Evolutionary conservation across 2,888 invertebrate genomes (phyloP).

Genomic region (Neoscelio sp.): DNA sequence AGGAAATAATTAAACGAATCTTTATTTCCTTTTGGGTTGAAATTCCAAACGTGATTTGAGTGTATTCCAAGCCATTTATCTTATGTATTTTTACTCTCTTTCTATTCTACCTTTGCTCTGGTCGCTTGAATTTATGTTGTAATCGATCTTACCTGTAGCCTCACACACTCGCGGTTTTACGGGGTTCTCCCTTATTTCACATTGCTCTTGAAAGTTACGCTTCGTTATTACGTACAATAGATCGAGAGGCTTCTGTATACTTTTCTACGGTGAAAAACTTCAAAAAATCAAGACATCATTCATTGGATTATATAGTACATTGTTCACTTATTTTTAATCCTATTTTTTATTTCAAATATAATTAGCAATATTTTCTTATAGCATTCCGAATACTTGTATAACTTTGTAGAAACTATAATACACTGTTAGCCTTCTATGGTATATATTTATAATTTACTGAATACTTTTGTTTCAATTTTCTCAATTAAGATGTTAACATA

Average conservation of each 20-base stretch:
- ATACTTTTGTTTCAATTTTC: no score
- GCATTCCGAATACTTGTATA: no score
- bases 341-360: constrained; percentile 34
- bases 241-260: constrained; percentile 49
- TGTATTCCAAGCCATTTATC: constrained; percentile 60
- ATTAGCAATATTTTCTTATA: constrained; percentile 32
- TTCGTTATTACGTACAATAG: constrained; percentile 65
- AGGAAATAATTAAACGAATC: constrained; percentile 51
- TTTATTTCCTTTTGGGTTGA: constrained; percentile 43
- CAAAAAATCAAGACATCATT: constrained; percentile 57
- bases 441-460: no score
- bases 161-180: constrained; percentile 63
- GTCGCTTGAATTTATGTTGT: constrained; percentile 64
- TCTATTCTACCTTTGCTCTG: constrained; percentile 51
- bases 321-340: constrained; percentile 45
- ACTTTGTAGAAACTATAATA: no score
- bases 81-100: constrained; percentile 56
- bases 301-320: constrained; percentile 48
- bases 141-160: constrained; percentile 66
- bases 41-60: constrained; percentile 64
- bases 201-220: constrained; percentile 59
- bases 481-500: no score
- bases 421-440: no score
- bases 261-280: constrained; percentile 40
- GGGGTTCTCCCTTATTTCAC: constrained; percentile 56